Percentiles rank a stretch among this genome's conserved stretches.
Evolutionary conservation across 2,888 invertebrate species (phyloP).

Genomic region (Meganola albula): DNA sequence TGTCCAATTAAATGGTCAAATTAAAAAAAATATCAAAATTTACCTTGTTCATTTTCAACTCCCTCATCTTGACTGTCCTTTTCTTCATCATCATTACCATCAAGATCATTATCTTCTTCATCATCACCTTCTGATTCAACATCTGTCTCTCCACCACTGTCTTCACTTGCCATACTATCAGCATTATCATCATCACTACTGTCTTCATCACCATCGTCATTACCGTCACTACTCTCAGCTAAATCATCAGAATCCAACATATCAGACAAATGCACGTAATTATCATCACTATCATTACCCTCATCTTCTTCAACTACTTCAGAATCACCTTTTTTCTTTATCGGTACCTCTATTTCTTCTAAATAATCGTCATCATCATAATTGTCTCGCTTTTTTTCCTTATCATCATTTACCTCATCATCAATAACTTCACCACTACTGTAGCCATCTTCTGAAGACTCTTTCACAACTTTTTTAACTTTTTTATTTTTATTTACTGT

Average conservation of each 20-base stretch:
- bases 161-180: constrained; percentile 19
- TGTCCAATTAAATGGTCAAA: too few relatives aligned
- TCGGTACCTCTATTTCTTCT: constrained; percentile 58
- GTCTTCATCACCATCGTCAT: constrained; percentile 17
- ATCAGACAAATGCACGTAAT: constrained; percentile 59
- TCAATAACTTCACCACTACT: constrained; percentile 44
- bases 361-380: constrained; percentile 42
- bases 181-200: constrained; percentile 19
- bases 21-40: too few relatives aligned
- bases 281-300: constrained; percentile 57
- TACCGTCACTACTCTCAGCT: constrained; percentile 40
- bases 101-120: constrained; percentile 16
- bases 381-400: constrained; percentile 13
- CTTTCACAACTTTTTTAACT: constrained; percentile 27
- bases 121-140: constrained; percentile 23
- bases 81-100: constrained; percentile 20
- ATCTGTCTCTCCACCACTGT: constrained; percentile 24
- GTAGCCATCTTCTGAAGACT: constrained; percentile 64
- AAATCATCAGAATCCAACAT: constrained; percentile 59
- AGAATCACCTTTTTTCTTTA: constrained; percentile 45
- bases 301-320: constrained; percentile 35
- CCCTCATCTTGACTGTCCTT: constrained; percentile 26
- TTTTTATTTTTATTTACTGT: constrained; percentile 23
- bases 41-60: constrained; percentile 39
- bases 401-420: constrained; percentile 22